phyloP scores from a whole-genome alignment of 2,797 vertebrate species.

The Vireo griseus region DNA sequence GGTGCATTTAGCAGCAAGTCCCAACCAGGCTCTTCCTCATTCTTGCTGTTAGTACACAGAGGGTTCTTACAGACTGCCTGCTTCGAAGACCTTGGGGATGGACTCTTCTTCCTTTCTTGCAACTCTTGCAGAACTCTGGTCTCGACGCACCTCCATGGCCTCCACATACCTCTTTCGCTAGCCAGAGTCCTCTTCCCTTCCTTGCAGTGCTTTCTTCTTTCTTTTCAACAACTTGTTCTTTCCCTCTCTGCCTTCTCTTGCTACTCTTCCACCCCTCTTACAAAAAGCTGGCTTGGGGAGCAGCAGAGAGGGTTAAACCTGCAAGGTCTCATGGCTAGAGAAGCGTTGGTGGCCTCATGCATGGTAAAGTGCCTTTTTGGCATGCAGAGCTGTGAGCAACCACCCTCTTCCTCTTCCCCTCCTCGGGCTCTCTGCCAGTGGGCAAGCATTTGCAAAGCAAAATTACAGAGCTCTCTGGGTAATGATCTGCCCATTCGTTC shows the following conservation, averaged over 20 bases:
- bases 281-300: background rate
- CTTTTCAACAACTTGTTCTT: background rate
- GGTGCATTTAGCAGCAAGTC: background rate
- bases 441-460: slow-evolving; percentile 49
- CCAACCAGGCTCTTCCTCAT: background rate
- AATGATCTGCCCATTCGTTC: slow-evolving; percentile 38
- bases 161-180: background rate
- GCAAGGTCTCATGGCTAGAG: background rate
- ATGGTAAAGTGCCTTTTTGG: slow-evolving; percentile 45
- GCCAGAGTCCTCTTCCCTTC: background rate
- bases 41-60: background rate
- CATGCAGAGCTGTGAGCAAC: slow-evolving; percentile 21
- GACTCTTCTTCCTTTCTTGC: background rate
- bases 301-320: background rate
- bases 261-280: background rate
- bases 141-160: background rate
- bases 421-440: slow-evolving; percentile 15
- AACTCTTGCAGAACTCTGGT: background rate
- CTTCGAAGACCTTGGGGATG: background rate
- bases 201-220: background rate
- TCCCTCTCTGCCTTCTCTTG: background rate
- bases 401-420: background rate
- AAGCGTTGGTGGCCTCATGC: background rate
- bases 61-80: background rate
- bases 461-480: slow-evolving; percentile 60